phyloP scores from a whole-genome alignment of 2,113 vertebrate genomes.

The Macquaria australasica region DNA sequence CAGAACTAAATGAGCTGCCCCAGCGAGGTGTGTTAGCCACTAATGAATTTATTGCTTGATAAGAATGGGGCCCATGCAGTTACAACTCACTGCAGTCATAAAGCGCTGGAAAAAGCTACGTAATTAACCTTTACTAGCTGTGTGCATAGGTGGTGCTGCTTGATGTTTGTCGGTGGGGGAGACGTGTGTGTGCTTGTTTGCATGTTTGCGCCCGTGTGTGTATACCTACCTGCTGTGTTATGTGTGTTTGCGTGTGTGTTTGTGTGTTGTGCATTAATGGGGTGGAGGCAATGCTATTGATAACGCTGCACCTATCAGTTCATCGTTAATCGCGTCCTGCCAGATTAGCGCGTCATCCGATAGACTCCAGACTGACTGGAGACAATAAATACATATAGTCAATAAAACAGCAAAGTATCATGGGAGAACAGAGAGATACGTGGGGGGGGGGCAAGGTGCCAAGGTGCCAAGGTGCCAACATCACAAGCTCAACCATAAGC shows the following conservation, averaged over 20 bases:
- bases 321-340: conserved; percentile 83
- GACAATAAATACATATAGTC: conserved; percentile 88
- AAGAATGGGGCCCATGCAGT: conserved; percentile 68
- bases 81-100: conserved; percentile 79
- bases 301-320: conserved; percentile 80
- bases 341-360: conserved; percentile 81
- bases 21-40: conserved; percentile 83
- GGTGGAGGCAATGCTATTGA: conserved; percentile 56
- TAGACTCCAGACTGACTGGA: conserved; percentile 88
- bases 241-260: conserved; percentile 4
- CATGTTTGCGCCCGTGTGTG: conserved; percentile 23
- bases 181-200: conserved; percentile 38
- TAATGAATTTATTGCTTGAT: conserved; percentile 89
- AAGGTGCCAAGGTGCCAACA: conserved; percentile 38
- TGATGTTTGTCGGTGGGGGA: conserved; percentile 49
- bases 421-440: conserved; percentile 50
- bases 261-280: conserved; percentile 5
- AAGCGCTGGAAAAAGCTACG: conserved; percentile 66
- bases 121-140: conserved; percentile 84
- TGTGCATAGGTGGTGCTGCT: conserved; percentile 58
- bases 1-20: conserved; percentile 83
- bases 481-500: conserved; percentile 49
- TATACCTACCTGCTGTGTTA: not conserved
- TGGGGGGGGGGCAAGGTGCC: conserved; percentile 21
- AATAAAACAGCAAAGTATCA: conserved; percentile 79